Evolutionary conservation across 1,140 invertebrate species (phyloP), one percentile per base, ranked within the genome.

Genomic region (Drosophila tropicalis): DNA sequence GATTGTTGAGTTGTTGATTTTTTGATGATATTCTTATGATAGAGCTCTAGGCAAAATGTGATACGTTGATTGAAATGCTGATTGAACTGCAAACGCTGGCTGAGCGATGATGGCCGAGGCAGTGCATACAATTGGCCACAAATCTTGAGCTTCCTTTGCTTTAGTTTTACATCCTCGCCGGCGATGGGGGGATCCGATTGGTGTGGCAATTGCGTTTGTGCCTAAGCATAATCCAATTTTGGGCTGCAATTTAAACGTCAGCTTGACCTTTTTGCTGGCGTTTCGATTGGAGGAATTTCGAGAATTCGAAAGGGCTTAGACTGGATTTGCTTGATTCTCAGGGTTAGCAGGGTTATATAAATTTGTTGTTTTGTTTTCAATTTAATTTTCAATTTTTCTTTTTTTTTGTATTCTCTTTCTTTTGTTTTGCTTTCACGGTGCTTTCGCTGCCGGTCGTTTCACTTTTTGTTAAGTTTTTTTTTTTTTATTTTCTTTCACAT

Each of bases 201-300:
- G 64, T 66, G 61, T 71, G 56, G 68, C 62, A 64, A 68, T 79
- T 81, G 73, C 71, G 82, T 84, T 79, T 91, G 76, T 75, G 80
- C 82, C 82, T 76, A 76, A 91, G 81, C 85, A 91, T 91, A 91
- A 91, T 91, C 89, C 75, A 91, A 86, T 76, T 77, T 83, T 79
- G 58, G 44, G 60, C 67, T 60, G 29, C 29, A 29, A 63, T 69
- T 76, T 36, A 29, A 69, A 69, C 71, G 67, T 76, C 84, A 84
- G 80, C 64, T 89, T 89, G 73, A 55, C 40, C 40, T 58, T 58
- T 58, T 58, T 29, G 62, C 41, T 65, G 51, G n/a, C 66, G 63
- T 54, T 29, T 51, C 44, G 6, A 40, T 74, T 34, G 34, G 58
- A 63, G 25, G 25, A 29, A 29, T 29, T 29, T 29, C 29, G 29